These are phyloP conservation scores for Agonopterix alstromeriana DNA, from an alignment of 2,888 invertebrate genomes.

Conservation along the genomic window DNA sequence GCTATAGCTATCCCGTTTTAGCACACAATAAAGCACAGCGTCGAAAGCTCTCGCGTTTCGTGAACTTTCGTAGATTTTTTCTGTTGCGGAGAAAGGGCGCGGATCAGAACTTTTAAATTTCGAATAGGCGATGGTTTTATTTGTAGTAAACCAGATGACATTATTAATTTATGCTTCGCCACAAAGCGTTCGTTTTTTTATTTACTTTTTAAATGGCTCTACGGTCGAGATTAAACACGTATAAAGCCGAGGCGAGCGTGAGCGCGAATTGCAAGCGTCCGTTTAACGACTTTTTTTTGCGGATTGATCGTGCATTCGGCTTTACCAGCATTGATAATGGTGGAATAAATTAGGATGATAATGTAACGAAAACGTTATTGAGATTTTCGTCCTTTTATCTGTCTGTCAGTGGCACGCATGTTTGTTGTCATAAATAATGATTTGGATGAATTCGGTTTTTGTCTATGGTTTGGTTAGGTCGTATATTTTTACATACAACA, in stretches of 20 bases:
- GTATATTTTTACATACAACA: too few relatives aligned
- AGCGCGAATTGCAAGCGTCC: slow-evolving; percentile 16
- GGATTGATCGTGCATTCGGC: background rate
- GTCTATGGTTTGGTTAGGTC: too few relatives aligned
- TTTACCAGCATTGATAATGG: too few relatives aligned
- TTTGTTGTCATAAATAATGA: too few relatives aligned
- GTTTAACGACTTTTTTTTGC: slow-evolving; percentile 6
- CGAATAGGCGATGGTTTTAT: slow-evolving; percentile 19
- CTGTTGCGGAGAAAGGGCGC: slow-evolving; percentile 10
- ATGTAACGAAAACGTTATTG: too few relatives aligned
- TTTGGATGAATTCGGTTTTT: too few relatives aligned
- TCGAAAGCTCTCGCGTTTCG: slow-evolving; percentile 12
- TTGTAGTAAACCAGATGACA: slow-evolving; percentile 41
- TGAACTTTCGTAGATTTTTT: slow-evolving; percentile 8
- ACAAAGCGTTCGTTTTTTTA: slow-evolving; percentile 27
- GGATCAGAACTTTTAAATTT: slow-evolving; percentile 11
- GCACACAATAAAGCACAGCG: slow-evolving; percentile 13
- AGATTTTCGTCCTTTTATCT: too few relatives aligned
- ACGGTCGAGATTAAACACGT: slow-evolving; percentile 26
- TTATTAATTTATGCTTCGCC: slow-evolving; percentile 62
- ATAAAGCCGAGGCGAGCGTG: slow-evolving; percentile 16
- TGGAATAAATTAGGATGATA: too few relatives aligned
- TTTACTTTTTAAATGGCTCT: slow-evolving; percentile 16
- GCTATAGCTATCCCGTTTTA: slow-evolving; percentile 39
- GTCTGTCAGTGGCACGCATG: too few relatives aligned